phyloP scores from a whole-genome alignment of 2,113 vertebrate species.

The Elephas maximus region DNA sequence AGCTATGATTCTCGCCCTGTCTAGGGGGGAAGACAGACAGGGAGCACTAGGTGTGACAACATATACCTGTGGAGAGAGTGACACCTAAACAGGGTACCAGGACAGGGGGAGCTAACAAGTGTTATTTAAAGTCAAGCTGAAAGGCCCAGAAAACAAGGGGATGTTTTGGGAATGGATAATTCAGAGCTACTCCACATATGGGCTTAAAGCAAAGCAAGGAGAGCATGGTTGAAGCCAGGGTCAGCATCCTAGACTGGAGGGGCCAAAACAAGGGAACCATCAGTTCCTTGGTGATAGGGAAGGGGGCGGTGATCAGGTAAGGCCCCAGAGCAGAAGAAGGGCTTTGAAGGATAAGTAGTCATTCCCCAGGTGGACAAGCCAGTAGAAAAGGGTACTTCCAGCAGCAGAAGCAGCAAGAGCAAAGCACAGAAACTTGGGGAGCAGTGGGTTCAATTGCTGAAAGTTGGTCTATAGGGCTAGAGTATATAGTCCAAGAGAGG shows the following conservation, averaged over 20 bases:
- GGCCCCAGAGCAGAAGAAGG: background rate
- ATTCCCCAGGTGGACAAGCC: background rate
- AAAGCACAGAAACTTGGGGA: background rate
- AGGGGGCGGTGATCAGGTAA: background rate
- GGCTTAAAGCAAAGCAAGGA: background rate
- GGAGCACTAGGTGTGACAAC: background rate
- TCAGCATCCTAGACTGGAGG: background rate
- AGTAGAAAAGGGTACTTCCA: background rate
- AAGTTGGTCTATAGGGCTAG: background rate
- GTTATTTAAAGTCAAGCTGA: background rate
- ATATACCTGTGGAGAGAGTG: accelerated
- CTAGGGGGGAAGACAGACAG: background rate
- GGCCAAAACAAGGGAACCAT: background rate
- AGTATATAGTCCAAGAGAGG: background rate
- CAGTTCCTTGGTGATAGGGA: background rate
- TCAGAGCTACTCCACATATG: background rate
- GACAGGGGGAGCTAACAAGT: background rate
- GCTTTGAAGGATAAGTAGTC: background rate
- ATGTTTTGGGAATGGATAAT: background rate
- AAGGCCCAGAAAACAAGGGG: slow-evolving; percentile 22
- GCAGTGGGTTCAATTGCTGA: accelerated
- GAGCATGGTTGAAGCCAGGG: background rate
- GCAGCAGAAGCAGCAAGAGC: background rate
- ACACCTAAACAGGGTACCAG: background rate
- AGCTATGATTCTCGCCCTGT: background rate